Base-by-base conservation (phyloP, 2,797 vertebrate species). In the Acanthurus tractus region DNA sequence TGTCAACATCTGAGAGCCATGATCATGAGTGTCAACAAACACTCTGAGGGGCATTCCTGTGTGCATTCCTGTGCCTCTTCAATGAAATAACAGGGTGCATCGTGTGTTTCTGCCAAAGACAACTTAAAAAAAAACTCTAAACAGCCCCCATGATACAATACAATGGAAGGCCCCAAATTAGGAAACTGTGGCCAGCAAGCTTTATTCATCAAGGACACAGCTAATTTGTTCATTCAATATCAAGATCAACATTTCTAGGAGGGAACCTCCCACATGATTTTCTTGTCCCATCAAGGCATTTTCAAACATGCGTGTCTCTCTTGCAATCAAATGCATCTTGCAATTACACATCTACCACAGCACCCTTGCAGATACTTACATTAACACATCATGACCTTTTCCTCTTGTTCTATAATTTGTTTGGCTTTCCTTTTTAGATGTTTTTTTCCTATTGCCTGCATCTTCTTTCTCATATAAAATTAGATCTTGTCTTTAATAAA, bases 21-120 rank as follows among this genome's bases (percentile, higher is more conserved):
- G 70, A 85, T 81, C 78, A 82, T 71, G 79, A 93, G 92, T 92
- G 92, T 93, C 91, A 94, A 92, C 91, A 93, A 91, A 93, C 88
- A 86, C 81, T 83, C 82, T 14, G 71, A 91, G 78, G 89, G 83
- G 72, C 89, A 94, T 93, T 95, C 93, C 93, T 90, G 81, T 77
- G 73, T 76, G 82, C 93, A 94, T 94, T 94, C 90, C 89, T 86
- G 66, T 66, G 72, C 79, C 84, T 78, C 74, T 83, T 91, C 82
- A 87, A 65, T 88, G 74, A 87, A 91, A 88, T 87, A 82, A 88
- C 87, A 81, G 68, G 54, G 78, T 17, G 68, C 81, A 88, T 84
- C 53, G 18, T 82, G 65, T 84, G 63, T 88, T 83, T 79, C 42
- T 50, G 78, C 84, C 84, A 86, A 86, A 79, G 56, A 72, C 69